Evolutionary conservation across 64 coral and sea anemone species (phyloP).

Genomic region (Exaiptasia diaphana): DNA sequence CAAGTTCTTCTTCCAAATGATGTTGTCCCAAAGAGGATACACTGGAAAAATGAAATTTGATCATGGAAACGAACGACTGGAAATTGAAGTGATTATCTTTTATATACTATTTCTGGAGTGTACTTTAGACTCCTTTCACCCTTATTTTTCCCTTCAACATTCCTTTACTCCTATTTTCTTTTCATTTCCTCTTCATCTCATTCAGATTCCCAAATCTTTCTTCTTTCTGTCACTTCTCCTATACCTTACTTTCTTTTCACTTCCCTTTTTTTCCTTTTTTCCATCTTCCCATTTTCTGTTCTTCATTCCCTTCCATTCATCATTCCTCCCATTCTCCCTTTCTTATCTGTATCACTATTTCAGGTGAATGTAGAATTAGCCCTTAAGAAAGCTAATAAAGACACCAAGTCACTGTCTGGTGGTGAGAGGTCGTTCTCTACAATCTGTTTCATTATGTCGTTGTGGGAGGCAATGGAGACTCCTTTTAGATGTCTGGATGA

Average conservation of each 20-base stretch:
- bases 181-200: no score
- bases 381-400: slow-evolving; percentile 45
- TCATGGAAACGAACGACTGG: slow-evolving; percentile 54
- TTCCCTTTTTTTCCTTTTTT: no score
- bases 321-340: no score
- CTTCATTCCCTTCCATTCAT: no score
- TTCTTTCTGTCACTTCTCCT: no score
- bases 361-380: slow-evolving; percentile 88
- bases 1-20: slow-evolving; percentile 92
- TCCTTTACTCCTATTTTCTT: no score
- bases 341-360: no score
- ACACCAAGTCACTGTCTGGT: slow-evolving; percentile 80
- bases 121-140: no score
- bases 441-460: slow-evolving; percentile 89
- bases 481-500: slow-evolving; percentile 93
- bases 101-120: background rate
- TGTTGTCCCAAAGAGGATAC: slow-evolving; percentile 92
- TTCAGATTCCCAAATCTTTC: no score
- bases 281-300: no score
- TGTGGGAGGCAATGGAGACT: slow-evolving; percentile 97
- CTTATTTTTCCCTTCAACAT: no score
- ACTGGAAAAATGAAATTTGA: slow-evolving; percentile 84
- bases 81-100: slow-evolving; percentile 56
- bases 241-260: no score
- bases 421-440: slow-evolving; percentile 93